A percentile compares a stretch with the other conserved stretches of the same genome.
Conservation (phyloP, 2,113 vertebrate genomes). For the Brachyhypopomus gauderio region DNA sequence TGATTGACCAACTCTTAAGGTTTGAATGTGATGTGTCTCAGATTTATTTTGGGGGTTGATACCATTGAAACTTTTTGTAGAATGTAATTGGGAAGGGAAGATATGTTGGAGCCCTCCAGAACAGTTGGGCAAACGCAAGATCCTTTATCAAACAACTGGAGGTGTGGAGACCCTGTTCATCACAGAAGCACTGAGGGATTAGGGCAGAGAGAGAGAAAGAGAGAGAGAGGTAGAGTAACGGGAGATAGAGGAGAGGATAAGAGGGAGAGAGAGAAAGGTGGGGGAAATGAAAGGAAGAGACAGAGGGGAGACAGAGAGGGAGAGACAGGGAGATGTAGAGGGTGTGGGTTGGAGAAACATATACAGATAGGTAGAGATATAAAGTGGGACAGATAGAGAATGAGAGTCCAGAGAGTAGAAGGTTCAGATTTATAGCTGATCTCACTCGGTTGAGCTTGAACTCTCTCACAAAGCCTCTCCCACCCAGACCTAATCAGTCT, state of each 20-base stretch:
- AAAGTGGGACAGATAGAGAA: no score
- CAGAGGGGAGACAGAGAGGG: not conserved
- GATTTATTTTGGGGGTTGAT: no score
- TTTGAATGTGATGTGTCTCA: not conserved
- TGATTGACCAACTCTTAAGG: slow-evolving; percentile 22
- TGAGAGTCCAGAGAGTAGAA: no score
- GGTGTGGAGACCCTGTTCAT: slow-evolving; percentile 19
- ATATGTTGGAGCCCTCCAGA: not conserved
- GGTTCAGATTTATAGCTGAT: no score
- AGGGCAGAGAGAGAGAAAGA: slow-evolving; percentile 10
- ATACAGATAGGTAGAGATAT: no score
- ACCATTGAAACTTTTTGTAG: slow-evolving; percentile 37
- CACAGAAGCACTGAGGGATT: slow-evolving; percentile 46
- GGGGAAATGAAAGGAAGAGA: not conserved
- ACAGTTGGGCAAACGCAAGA: not conserved
- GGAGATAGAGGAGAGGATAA: not conserved
- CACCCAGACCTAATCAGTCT: no score
- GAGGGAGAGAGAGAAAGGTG: not conserved
- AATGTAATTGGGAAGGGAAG: not conserved
- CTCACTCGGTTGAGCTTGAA: no score
- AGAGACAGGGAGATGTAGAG: no score
- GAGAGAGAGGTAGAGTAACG: not conserved
- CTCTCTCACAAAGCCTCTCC: no score
- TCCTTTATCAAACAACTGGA: slow-evolving; percentile 45
- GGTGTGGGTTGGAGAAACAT: no score